A percentile compares a stretch with the other conserved stretches of the same genome.
phyloP scores from a whole-genome alignment of 2,113 vertebrate species.

The Dendropsophus ebraccatus region DNA sequence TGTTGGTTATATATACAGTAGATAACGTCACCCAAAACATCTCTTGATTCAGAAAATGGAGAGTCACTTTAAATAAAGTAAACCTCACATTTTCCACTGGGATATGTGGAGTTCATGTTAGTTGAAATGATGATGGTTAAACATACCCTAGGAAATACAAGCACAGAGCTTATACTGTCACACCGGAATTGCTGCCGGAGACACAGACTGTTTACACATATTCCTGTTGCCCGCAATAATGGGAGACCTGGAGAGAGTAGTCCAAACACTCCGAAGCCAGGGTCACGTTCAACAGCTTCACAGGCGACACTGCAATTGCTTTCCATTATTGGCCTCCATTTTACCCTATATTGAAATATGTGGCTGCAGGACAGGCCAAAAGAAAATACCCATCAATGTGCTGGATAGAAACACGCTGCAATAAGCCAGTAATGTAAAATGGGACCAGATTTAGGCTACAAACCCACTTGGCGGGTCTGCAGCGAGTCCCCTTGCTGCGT shows the following conservation, averaged over 20 bases:
- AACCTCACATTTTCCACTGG: neutral
- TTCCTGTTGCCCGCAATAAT: neutral
- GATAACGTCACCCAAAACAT: no score
- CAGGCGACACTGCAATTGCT: neutral
- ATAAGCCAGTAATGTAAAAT: neutral
- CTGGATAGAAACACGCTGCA: neutral
- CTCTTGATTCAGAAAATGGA: no score
- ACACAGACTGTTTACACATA: neutral
- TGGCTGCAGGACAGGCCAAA: neutral
- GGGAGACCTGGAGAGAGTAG: slow-evolving; percentile 18
- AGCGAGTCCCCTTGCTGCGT: no score
- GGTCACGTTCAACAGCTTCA: neutral
- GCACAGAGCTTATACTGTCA: neutral
- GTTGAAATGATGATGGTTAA: neutral
- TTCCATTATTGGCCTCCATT: neutral
- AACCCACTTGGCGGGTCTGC: no score
- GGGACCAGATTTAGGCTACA: neutral
- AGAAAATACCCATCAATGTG: neutral
- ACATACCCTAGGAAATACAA: neutral
- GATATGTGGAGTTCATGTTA: neutral
- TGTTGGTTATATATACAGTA: no score
- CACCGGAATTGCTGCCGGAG: neutral
- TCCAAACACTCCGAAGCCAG: neutral
- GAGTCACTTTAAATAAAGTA: neutral
- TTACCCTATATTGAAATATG: neutral